Base-by-base conservation (phyloP, 2,113 vertebrate genomes). In the Mionectes macconnelli region DNA sequence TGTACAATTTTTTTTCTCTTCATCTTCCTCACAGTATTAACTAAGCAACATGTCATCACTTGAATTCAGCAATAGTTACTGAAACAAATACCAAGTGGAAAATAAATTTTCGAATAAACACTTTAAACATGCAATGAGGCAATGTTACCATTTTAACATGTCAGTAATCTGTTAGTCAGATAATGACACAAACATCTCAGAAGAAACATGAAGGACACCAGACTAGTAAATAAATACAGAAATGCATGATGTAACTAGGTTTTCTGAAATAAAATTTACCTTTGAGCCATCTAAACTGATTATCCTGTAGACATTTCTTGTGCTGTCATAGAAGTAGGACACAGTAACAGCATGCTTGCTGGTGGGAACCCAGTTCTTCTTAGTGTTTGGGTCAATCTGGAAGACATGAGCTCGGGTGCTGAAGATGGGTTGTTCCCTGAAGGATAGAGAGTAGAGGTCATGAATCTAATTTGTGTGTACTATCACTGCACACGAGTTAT, bases 321-420 rank as follows among this genome's bases (percentile, higher is more conserved):
- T 99, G 98, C 99, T 99, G 98, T 99, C 99, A 89, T 99, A 99
- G 97, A 99, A 99, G 97, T 99, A 99, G 97, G 99, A 99, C 94
- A 99, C 99, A 63, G 99, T 99, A 97, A 99, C 99, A 42, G 99
- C 99, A 80, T 99, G 99, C 98, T 99, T 99, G 98, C 99, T 99
- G 98, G 99, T 99, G 94, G 99, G 99, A 97, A 99, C 98, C 99
- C 99, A 99, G 98, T 99, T 99, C 98, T 99, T 99, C 98, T 99
- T 99, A 91, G 99, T 99, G 97, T 98, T 99, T 95, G 99, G 99
- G 97, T 99, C 99, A 79, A 99, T 99, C 97, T 99, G 99, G 99
- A 99, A 99, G 99, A 99, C 99, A 55, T 99, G 99, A 96, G 99
- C 99, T 98, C 99, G 96, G 59, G 99, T 99, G 98, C 99, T 99